Evolutionary conservation across 1,140 invertebrate species (phyloP).

Genomic region (Drosophila grimshawi): DNA sequence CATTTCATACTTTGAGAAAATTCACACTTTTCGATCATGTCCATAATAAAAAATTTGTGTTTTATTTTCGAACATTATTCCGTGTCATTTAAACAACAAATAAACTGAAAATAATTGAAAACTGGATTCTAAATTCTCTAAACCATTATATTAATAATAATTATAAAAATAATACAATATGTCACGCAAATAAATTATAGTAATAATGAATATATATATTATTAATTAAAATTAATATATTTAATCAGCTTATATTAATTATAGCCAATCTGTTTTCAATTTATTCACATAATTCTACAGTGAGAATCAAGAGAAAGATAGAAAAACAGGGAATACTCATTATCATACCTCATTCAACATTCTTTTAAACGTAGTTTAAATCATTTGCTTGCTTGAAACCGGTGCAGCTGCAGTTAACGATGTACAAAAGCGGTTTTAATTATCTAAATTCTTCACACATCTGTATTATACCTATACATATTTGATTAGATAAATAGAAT

Average conservation of each 20-base stretch:
- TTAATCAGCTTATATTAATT: not conserved
- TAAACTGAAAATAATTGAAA: not conserved
- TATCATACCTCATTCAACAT: not conserved
- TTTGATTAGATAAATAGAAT: constrained; percentile 5
- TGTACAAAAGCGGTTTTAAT: constrained; percentile 1
- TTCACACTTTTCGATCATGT: too few species aligned
- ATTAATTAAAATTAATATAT: not conserved
- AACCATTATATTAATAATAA: constrained; percentile 1
- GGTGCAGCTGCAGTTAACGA: constrained; percentile 5
- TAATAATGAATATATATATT: not conserved
- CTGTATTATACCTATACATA: constrained; percentile 10
- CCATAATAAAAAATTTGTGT: too few species aligned
- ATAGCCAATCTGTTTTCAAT: not conserved
- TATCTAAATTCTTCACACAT: constrained; percentile 5
- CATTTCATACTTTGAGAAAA: too few species aligned
- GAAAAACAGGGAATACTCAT: not conserved
- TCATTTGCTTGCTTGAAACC: not conserved
- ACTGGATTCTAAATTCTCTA: constrained; percentile 13
- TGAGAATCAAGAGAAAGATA: not conserved
- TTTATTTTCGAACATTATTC: too few species aligned
- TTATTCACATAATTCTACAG: not conserved
- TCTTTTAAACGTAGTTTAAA: not conserved
- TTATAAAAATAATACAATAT: constrained; percentile 2
- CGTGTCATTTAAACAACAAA: not conserved
- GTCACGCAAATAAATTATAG: not conserved